Percentiles rank a stretch among this genome's conserved stretches.
Evolutionary conservation across 2,113 vertebrate genomes (phyloP).

Genomic region (Thamnaconus septentrionalis): DNA sequence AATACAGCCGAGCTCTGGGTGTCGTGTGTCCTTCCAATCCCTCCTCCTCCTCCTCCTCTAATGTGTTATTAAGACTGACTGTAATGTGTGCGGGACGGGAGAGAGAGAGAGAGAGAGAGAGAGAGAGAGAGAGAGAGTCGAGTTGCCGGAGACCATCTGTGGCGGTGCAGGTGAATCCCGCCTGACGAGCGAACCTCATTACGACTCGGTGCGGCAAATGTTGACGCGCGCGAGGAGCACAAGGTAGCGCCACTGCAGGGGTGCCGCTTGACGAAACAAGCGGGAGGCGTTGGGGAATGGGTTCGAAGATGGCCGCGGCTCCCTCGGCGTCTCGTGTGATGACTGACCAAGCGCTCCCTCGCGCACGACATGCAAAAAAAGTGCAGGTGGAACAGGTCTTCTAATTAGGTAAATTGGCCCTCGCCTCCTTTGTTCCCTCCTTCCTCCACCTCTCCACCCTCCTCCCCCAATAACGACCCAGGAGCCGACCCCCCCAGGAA

Average conservation of each 20-base stretch:
- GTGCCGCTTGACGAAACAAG: too few relatives aligned
- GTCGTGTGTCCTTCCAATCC: neutral
- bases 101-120: neutral
- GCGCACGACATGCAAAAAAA: too few relatives aligned
- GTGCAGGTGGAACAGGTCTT: constrained; percentile 11
- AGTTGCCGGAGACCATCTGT: constrained; percentile 40
- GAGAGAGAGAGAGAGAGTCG: constrained; percentile 17
- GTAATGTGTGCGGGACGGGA: neutral
- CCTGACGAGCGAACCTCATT: constrained; percentile 26
- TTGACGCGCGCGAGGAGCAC: constrained; percentile 28
- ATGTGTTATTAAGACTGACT: neutral
- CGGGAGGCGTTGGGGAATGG: too few relatives aligned
- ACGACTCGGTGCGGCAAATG: constrained; percentile 36
- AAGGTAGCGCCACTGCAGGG: too few relatives aligned
- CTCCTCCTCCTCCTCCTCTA: constrained; percentile 3
- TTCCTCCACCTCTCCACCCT: neutral
- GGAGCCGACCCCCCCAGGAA: constrained; percentile 38
- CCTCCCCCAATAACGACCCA: constrained; percentile 18
- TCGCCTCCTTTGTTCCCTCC: neutral
- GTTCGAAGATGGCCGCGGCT: constrained; percentile 9
- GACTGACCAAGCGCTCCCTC: neutral
- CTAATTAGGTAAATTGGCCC: constrained; percentile 30
- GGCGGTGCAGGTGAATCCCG: constrained; percentile 22
- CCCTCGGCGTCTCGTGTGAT: constrained; percentile 8
- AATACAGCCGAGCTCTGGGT: constrained; percentile 16